Evolutionary conservation across 2,888 invertebrate species (phyloP).

Genomic region (Meganola albula): DNA sequence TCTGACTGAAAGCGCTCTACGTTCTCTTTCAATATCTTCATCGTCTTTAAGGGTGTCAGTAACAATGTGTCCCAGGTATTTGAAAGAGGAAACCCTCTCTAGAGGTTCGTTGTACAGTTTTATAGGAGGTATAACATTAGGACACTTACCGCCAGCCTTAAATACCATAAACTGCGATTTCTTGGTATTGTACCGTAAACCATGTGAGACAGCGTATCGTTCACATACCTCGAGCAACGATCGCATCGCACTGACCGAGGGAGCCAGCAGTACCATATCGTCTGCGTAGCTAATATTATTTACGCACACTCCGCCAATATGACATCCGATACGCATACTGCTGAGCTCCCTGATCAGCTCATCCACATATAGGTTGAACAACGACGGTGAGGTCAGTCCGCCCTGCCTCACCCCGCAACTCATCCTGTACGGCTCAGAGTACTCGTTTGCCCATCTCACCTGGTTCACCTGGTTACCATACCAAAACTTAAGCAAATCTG

Average conservation of each 20-base stretch:
- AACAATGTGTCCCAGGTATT: too few relatives aligned
- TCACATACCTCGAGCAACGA: neutral
- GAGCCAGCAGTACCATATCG: neutral
- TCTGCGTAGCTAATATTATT: slow-evolving; percentile 1
- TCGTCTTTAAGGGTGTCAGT: too few relatives aligned
- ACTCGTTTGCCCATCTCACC: too few relatives aligned
- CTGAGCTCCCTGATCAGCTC: neutral
- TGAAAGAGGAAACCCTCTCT: too few relatives aligned
- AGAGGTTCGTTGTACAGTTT: too few relatives aligned
- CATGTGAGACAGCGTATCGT: neutral
- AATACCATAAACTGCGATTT: too few relatives aligned
- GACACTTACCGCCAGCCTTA: too few relatives aligned
- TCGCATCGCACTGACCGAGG: neutral
- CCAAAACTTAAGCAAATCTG: too few relatives aligned
- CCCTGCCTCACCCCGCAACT: neutral
- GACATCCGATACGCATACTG: neutral
- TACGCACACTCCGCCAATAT: neutral
- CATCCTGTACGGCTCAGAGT: neutral
- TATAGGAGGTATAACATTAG: too few relatives aligned
- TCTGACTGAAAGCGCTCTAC: too few relatives aligned
- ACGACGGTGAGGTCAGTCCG: neutral
- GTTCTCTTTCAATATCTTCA: too few relatives aligned
- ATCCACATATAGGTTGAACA: neutral
- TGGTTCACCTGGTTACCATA: neutral
- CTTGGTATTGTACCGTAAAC: too few relatives aligned